Base-by-base conservation (phyloP, 1,140 invertebrate genomes). In the Camponotus vicinus region DNA sequence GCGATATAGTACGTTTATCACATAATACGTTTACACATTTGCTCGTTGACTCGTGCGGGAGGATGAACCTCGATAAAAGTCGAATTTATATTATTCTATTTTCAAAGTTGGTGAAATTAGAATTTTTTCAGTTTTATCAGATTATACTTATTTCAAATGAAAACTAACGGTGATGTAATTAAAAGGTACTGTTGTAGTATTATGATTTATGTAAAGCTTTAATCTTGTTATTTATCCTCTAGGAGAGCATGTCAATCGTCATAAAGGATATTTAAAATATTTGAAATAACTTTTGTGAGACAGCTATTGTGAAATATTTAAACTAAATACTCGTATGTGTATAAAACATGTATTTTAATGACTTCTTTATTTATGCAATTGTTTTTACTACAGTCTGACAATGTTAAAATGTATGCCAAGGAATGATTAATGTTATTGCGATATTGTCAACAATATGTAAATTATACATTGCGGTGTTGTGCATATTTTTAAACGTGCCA, bases 391-490 rank as follows among this genome's bases (percentile, higher is more conserved):
- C 55, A 18, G 34, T 34, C 40, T 34, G 55, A 18, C 27, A 59
- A 59, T 61, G n/a, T n/a, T 15, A 34, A 13, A 55, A 69, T 69
- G 15, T 27, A 27, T 37, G 45, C 18, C 45, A 34, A 27, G 37
- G 40, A 21, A 69, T 40, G 67, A 83, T 73, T 83, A 61, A 73
- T 18, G 37, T 59, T 61, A 59, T 73, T 55, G 27, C n/a, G n/a
- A 59, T 59, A 75, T 27, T 42, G 42, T 73, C 55, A 73, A 59
- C 67, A 61, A 67, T 73, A 57, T 45, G 63, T 32, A 83, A 55
- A 83, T 83, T 83, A 83, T 59, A 83, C 27, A 15, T 80, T 9
- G 59, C 32, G 55, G 40, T 59, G 66, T 71, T 82, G 67, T 27
- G 11, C 55, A 37, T 83, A 61, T 75, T 83, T 75, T 73, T 83